phyloP scores from a whole-genome alignment of 2,888 invertebrate species.

The Leptura quadrifasciata region DNA sequence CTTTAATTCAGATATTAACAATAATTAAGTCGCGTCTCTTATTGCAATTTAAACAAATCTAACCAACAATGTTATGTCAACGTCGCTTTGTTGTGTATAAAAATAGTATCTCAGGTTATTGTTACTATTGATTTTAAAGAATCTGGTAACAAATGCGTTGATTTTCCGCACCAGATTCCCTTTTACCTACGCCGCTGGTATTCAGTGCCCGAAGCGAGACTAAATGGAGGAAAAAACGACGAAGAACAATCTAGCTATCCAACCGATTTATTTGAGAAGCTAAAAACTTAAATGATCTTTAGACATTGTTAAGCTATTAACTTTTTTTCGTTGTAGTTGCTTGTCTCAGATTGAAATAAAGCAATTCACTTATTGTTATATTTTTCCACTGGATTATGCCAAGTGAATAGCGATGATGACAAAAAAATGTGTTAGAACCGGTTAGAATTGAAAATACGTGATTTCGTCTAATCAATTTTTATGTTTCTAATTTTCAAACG shows the following conservation, averaged over 20 bases:
- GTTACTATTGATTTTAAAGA: too few species aligned
- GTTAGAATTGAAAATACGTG: slow-evolving; percentile 28
- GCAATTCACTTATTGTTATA: slow-evolving; percentile 39
- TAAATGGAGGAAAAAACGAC: slow-evolving; percentile 52
- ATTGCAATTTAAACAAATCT: too few species aligned
- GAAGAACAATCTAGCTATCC: slow-evolving; percentile 54
- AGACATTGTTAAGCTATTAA: slow-evolving; percentile 61
- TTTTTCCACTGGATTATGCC: slow-evolving; percentile 46
- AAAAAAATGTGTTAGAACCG: slow-evolving; percentile 21
- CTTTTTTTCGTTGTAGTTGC: slow-evolving; percentile 47
- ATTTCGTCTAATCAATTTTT: slow-evolving; percentile 29
- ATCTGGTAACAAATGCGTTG: too few species aligned
- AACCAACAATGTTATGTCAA: too few species aligned
- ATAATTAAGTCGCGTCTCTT: too few species aligned
- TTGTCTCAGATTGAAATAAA: slow-evolving; percentile 28
- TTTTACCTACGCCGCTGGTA: slow-evolving; percentile 22
- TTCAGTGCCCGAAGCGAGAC: slow-evolving; percentile 40
- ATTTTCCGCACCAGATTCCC: background rate
- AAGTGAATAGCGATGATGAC: slow-evolving; percentile 43
- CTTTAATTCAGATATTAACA: too few species aligned
- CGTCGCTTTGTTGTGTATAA: too few species aligned
- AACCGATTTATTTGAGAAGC: slow-evolving; percentile 59
- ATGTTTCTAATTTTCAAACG: background rate
- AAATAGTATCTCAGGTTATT: too few species aligned
- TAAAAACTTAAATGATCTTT: slow-evolving; percentile 61